Conservation (phyloP, 2,113 vertebrate genomes). For the Zosterops hypoxanthus region DNA sequence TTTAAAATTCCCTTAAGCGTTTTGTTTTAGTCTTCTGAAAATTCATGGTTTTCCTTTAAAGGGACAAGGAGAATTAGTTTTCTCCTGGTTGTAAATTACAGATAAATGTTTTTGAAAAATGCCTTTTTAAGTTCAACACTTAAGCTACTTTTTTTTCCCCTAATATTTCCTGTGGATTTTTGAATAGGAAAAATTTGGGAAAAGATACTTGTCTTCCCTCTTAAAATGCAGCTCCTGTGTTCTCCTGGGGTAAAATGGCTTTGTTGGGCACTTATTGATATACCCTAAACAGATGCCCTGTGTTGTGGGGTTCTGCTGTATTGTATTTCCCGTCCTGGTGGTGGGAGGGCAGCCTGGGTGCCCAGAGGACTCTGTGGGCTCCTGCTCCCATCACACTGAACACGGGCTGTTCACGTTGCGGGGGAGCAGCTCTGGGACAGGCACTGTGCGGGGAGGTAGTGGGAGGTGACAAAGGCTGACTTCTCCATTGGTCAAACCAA, state of each 20-base stretch:
- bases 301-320: background rate
- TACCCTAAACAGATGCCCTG: accelerated
- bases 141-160: background rate
- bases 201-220: background rate
- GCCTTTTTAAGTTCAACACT: background rate
- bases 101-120: background rate
- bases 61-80: background rate
- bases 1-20: constrained; percentile 12
- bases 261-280: background rate
- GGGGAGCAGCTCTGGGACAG: background rate
- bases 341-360: background rate
- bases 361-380: accelerated
- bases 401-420: accelerated
- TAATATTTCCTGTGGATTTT: background rate
- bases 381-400: accelerated
- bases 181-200: background rate
- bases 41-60: background rate
- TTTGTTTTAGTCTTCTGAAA: background rate
- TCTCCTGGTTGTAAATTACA: background rate
- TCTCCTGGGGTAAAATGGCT: background rate
- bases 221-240: background rate
- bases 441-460: accelerated
- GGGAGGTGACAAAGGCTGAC: background rate
- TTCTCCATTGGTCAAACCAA: background rate
- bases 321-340: accelerated